Conservation (phyloP, 2,113 vertebrate species). For the Zootoca vivipara region DNA sequence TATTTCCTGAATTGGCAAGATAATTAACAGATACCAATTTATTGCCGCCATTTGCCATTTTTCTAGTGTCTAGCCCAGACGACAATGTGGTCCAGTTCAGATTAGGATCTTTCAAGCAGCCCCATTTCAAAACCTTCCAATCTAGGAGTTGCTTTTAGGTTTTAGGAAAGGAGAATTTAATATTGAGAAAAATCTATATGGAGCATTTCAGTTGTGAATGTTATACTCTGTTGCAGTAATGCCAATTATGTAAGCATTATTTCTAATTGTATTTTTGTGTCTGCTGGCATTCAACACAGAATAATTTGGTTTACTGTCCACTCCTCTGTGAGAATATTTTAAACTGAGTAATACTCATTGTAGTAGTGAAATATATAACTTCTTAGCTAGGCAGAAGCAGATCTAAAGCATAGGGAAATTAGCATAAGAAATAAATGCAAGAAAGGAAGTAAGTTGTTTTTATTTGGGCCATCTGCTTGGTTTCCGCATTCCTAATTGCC, state of each 20-base stretch:
- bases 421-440: constrained; percentile 7
- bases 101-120: not conserved
- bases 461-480: constrained; percentile 5
- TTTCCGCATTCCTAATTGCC: not conserved
- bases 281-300: not conserved
- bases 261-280: not conserved
- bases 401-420: constrained; percentile 11
- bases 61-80: not conserved
- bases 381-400: not conserved
- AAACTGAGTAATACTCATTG: not conserved
- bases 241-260: not conserved
- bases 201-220: not conserved
- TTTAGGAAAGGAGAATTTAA: not conserved
- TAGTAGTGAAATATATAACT: not conserved
- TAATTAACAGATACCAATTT: not conserved
- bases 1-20: not conserved
- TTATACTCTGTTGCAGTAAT: not conserved
- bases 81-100: not conserved
- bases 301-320: not conserved
- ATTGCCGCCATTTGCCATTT: not conserved
- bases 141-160: not conserved
- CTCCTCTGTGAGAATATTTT: not conserved
- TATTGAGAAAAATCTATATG: not conserved
- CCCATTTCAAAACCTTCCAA: not conserved
- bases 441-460: constrained; percentile 2